Evolutionary conservation across 2,888 invertebrate species (phyloP).

Genomic region (Drosophila algonquin): DNA sequence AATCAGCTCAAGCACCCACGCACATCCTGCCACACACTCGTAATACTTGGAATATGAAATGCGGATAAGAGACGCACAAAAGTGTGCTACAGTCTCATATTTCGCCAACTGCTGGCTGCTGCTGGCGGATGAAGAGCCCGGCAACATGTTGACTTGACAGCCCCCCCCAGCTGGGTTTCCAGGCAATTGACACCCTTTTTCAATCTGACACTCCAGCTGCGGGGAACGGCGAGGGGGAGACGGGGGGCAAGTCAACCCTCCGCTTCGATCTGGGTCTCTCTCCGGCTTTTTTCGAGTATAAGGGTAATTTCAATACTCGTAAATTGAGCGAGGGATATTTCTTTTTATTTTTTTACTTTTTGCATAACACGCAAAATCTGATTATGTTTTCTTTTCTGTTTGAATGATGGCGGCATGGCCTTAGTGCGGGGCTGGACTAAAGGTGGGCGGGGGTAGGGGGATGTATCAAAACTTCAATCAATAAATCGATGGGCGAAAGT

Average conservation of each 20-base stretch:
- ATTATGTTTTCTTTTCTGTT: conserved; percentile 52
- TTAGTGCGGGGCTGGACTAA: conserved; percentile 13
- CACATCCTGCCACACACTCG: neutral
- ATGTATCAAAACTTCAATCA: conserved; percentile 53
- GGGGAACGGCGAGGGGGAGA: neutral
- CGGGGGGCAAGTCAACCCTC: conserved; percentile 25
- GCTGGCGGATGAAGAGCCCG: conserved; percentile 45
- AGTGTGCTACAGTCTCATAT: conserved; percentile 61
- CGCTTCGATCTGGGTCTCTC: conserved; percentile 26
- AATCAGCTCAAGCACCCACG: conserved; percentile 18
- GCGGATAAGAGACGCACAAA: conserved; percentile 29
- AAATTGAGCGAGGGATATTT: conserved; percentile 57
- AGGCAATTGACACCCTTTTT: conserved; percentile 78
- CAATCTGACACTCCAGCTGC: conserved; percentile 49
- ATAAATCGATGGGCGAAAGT: conserved; percentile 72
- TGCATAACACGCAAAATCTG: conserved; percentile 64
- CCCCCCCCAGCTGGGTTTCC: conserved; percentile 40
- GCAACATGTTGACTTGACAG: conserved; percentile 82
- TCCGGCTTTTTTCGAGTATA: conserved; percentile 42
- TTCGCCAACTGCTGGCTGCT: conserved; percentile 55
- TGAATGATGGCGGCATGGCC: conserved; percentile 36
- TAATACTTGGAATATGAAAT: conserved; percentile 11
- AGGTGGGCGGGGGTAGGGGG: conserved; percentile 30
- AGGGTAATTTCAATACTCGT: conserved; percentile 73
- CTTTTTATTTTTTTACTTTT: conserved; percentile 59